Conservation (phyloP, 2,797 vertebrate genomes). For the Tragelaphus oryx region DNA sequence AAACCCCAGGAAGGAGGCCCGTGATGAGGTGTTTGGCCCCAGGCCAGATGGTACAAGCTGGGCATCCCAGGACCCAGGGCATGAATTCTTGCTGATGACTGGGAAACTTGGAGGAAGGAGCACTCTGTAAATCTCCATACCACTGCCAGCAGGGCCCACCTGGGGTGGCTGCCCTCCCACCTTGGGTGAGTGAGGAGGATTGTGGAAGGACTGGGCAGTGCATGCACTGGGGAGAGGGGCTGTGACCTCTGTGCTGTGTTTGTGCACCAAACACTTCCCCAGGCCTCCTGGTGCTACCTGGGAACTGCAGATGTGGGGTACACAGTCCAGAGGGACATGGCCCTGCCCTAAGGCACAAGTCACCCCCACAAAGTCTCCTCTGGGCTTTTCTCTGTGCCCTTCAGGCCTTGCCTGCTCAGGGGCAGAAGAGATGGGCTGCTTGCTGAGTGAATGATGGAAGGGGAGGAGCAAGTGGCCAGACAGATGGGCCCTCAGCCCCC, state of each 20-base stretch:
- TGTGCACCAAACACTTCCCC: neutral
- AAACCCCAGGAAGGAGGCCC: neutral
- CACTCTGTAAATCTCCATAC: neutral
- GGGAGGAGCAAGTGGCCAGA: neutral
- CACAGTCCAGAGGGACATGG: neutral
- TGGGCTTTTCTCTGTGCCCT: neutral
- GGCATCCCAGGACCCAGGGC: neutral
- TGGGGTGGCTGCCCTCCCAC: neutral
- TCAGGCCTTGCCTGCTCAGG: neutral
- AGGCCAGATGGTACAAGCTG: neutral
- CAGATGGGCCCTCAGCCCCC: neutral
- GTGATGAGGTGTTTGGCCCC: neutral
- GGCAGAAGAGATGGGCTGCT: neutral
- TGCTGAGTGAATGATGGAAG: neutral
- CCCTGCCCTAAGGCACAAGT: neutral
- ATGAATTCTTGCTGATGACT: neutral
- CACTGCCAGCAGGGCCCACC: neutral
- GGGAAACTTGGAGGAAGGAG: neutral
- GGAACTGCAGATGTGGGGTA: neutral
- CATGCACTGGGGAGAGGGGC: neutral
- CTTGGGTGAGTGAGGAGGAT: conserved; percentile 16
- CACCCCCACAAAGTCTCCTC: neutral
- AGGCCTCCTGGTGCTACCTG: neutral
- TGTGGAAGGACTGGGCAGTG: neutral
- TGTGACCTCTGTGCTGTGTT: neutral